A percentile compares a stretch with the other conserved stretches of the same genome.
Evolutionary conservation across 1,140 invertebrate genomes (phyloP).

Genomic region (Branchinecta lindahli): DNA sequence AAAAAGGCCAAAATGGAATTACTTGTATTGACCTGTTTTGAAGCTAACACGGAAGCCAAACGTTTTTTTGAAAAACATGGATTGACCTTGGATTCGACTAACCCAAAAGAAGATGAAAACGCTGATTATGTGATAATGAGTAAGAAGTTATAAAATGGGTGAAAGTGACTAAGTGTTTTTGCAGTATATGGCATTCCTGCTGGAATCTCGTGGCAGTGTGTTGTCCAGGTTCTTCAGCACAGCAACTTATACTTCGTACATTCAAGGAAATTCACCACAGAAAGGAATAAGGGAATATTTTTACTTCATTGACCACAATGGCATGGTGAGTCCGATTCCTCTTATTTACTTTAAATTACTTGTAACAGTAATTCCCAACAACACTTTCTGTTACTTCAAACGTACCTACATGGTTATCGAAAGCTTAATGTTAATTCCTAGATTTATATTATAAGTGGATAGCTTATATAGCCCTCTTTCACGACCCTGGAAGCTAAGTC

Average conservation of each 20-base stretch:
- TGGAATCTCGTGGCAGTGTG: no score
- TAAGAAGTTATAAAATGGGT: not conserved
- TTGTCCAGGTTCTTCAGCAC: no score
- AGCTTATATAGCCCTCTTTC: no score
- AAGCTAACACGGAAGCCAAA: not conserved
- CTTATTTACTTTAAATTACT: no score
- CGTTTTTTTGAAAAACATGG: slow-evolving; percentile 1
- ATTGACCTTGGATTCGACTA: not conserved
- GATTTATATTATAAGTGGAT: no score
- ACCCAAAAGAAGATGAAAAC: not conserved
- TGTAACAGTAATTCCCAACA: no score
- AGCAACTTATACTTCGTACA: not conserved
- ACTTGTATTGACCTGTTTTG: not conserved
- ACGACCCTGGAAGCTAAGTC: no score
- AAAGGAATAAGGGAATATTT: slow-evolving; percentile 8
- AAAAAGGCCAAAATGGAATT: slow-evolving; percentile 4
- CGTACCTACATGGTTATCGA: no score
- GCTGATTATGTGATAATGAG: not conserved
- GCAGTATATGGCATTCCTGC: no score
- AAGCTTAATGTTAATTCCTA: no score
- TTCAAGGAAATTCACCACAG: not conserved
- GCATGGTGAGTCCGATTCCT: not conserved
- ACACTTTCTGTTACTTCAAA: no score
- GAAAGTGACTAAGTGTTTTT: no score
- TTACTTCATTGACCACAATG: slow-evolving; percentile 1